Evolutionary conservation across 53 echinoderm and acorn worm species (phyloP).

Genomic region (Crossaster papposus): DNA sequence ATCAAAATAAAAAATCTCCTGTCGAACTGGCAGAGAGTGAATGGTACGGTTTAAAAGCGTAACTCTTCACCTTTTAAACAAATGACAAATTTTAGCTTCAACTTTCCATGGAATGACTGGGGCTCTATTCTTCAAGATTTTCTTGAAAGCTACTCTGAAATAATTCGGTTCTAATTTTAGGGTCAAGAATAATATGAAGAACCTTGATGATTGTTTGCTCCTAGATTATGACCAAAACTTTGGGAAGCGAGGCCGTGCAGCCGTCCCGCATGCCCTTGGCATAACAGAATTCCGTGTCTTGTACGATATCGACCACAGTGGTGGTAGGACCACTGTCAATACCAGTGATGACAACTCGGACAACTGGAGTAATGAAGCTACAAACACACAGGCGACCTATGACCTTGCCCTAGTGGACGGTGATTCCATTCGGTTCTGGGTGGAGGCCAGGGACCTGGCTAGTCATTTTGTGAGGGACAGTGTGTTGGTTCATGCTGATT

Average conservation of each 20-base stretch:
- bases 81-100: too few species aligned
- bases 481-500: conserved; percentile 57
- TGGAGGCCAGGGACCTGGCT: conserved; percentile 46
- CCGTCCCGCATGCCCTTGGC: conserved; percentile 43
- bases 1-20: too few species aligned
- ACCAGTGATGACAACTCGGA: not conserved
- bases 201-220: too few species aligned
- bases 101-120: too few species aligned
- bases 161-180: too few species aligned
- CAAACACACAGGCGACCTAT: conserved; percentile 5
- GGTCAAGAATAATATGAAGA: too few species aligned
- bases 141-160: too few species aligned
- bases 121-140: too few species aligned
- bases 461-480: conserved; percentile 36
- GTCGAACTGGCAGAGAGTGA: too few species aligned
- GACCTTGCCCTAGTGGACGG: conserved; percentile 53
- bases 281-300: conserved; percentile 37
- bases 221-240: conserved; percentile 56
- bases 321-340: conserved; percentile 20
- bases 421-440: conserved; percentile 65
- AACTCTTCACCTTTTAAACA: too few species aligned
- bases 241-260: conserved; percentile 37
- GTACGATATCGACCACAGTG: conserved; percentile 45
- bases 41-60: too few species aligned
- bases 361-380: conserved; percentile 28